Evolutionary conservation across 30 jellyfish, hydroid and myxozoan species (phyloP), one percentile per base, ranked within the genome.

Genomic region (Hydractinia symbiolongicarpus): DNA sequence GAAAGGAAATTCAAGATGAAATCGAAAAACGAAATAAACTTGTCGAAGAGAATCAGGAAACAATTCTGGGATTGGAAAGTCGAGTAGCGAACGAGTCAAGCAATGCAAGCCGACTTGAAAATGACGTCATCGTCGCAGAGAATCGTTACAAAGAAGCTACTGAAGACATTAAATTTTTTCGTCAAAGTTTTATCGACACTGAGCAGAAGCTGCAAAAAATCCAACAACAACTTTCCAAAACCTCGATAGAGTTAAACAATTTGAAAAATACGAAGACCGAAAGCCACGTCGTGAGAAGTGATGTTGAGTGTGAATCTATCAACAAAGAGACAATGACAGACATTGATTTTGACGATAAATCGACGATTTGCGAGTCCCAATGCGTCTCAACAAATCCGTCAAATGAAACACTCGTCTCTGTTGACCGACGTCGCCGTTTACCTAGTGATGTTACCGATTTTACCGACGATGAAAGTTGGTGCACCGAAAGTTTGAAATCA

Each of bases 81-180:
- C 85, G 85, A 16, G 85, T 77, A 15, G 85, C 78, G 30, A 77
- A 77, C 76, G 85, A 77, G 60, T 61, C 85, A 50, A 77, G 79
- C 30, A 77, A 77, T 60, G 85, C 85, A 8, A 66, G 85, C 30
- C 75, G 78, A 30, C 15, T 54, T 4, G 62, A 77, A n/a, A 77
- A 58, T 49, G 85, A 77, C 19, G 40, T 77, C 60, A 30, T 9
- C 19, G 53, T 77, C 8, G 85, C 85, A 55, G 85, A 77, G 58
- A 77, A 77, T 61, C 85, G 79, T 54, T 54, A 44, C 61, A 77
- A 54, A 20, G 85, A 77, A 66, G 85, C 85, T 30, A 3, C 20
- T 77, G 78, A 77, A 54, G 85, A 77, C 55, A 55, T 66, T 21
- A 55, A 77, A 77, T 52, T 77, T 30, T 77, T 77, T 6, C 85